Base-by-base conservation (phyloP, 2,888 invertebrate genomes). In the Pristionchus fissidentatus region DNA sequence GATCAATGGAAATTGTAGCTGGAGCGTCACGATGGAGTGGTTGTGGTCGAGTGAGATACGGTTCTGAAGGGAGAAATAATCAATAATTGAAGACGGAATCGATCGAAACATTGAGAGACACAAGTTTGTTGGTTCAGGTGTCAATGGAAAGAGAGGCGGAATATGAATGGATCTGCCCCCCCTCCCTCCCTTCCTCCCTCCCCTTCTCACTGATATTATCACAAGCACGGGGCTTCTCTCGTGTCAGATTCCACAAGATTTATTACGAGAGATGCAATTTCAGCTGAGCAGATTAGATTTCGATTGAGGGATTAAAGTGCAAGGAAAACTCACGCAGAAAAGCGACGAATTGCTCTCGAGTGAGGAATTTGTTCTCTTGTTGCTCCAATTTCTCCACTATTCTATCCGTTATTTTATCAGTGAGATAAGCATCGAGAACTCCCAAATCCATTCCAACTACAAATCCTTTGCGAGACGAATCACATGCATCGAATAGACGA, bases 401-500 rank as follows among this genome's bases (percentile, higher is more conserved):
- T 32, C 43, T 35, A 43, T 80, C 79, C 8, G 41, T 35, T 13
- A 80, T 43, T 26, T 35, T 60, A 22, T 57, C 55, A 41, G n/a
- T 26, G 26, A 80, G 79, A 80, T 80, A 80, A 38, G 55, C 79
- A 41, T n/a, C 38, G 10, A 80, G 43, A 3, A 80, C 60, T 38
- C 26, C 41, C 22, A 80, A 43, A 49, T 80, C 79, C 57, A 60
- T 57, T 41, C 49, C 57, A 10, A 80, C 60, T 15, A 80, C 79
- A 43, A 80, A 80, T 57, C 79, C 79, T 26, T 80, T 80, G 38
- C 43, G 0, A 22, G 38, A 38, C 0, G 38, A 38, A 32, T 80
- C 79, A 60, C 79, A 80, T 8, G 60, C 60, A 80, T 80, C 79
- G 79, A 57, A 80, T 22, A 80, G 79, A 32, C 79, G 79, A 80